These are phyloP conservation scores for Tethea ocularis DNA, from an alignment of 2,888 invertebrate genomes.

Conservation along the genomic window DNA sequence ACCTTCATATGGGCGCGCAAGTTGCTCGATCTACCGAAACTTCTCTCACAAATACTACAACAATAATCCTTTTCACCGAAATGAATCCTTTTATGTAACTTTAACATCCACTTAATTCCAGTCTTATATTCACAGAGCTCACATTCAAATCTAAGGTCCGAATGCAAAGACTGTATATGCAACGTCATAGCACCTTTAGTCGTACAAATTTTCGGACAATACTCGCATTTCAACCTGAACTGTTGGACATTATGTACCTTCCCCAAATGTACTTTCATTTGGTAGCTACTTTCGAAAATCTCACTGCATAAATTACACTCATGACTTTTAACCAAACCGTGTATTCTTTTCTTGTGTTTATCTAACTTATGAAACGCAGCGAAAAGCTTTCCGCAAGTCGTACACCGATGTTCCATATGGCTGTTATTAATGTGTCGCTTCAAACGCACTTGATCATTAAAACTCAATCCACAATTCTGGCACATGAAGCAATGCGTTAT, in stretches of 20 bases:
- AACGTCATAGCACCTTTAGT: slow-evolving; percentile 81
- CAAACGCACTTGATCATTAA: slow-evolving; percentile 53
- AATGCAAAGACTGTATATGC: slow-evolving; percentile 79
- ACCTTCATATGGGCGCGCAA: slow-evolving; percentile 67
- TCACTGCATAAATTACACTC: slow-evolving; percentile 57
- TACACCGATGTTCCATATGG: slow-evolving; percentile 55
- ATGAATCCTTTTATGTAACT: slow-evolving; percentile 76
- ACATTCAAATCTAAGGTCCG: slow-evolving; percentile 55
- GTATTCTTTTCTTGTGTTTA: slow-evolving; percentile 56
- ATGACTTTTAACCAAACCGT: slow-evolving; percentile 46
- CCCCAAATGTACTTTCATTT: slow-evolving; percentile 67
- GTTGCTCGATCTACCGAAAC: slow-evolving; percentile 81
- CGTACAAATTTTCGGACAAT: slow-evolving; percentile 68
- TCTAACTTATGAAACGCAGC: slow-evolving; percentile 49
- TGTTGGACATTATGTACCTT: slow-evolving; percentile 69
- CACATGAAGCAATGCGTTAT: slow-evolving; percentile 59
- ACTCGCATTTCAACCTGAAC: slow-evolving; percentile 62
- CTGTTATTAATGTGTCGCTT: slow-evolving; percentile 56
- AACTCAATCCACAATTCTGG: slow-evolving; percentile 63
- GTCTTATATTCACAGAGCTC: slow-evolving; percentile 66
- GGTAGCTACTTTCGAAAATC: slow-evolving; percentile 53
- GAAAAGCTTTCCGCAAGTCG: slow-evolving; percentile 73
- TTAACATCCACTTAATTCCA: slow-evolving; percentile 62
- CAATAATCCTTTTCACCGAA: slow-evolving; percentile 73
- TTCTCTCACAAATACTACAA: slow-evolving; percentile 82